Base-by-base conservation (phyloP, 2,797 vertebrate species). In the Cetoscarus ocellatus region DNA sequence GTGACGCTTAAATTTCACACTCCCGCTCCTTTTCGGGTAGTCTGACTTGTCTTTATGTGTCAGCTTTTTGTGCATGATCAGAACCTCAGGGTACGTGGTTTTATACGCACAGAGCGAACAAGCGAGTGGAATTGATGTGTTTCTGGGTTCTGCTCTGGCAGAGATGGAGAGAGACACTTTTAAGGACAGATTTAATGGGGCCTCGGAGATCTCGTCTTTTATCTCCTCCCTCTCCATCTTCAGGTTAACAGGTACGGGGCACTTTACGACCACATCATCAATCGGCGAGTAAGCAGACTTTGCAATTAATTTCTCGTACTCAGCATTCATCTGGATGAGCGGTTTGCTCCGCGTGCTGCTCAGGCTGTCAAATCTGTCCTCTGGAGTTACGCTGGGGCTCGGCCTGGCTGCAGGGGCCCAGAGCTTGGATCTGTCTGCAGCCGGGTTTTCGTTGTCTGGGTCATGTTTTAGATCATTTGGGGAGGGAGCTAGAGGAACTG, bases 11-110 rank as follows among this genome's bases (percentile, higher is more conserved):
- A 38, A 82, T 59, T 90, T 94, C 10, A 73, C 45, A 44, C 72
- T 43, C 35, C 55, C 36, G 0, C 34, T 89, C 79, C 67, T 93
- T 63, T 91, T 94, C 0, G 68, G 1, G 0, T 58, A 27, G 14
- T 97, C 95, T 0, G 89, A 90, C 70, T 95, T 95, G 67, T 96
- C 96, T 73, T 96, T 97, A 73, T 99, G 98, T 68, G 83, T 85
- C 79, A 99, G 91, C 60, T 94, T 93, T 86, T 94, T 95, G 92
- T 99, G 98, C 90, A 99, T 97, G 19, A 93, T 87, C 50, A 99
- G 83, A 47, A 99, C 97, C 81, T 99, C 98, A 0, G 97, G 98
- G 80, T 98, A 97, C 50, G 97, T 89, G 1, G 96, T 98, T 93
- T 94, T 95, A 84, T 95, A 99, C 10, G 95, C 82, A 88, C 97